Evolutionary conservation across 2,888 invertebrate genomes (phyloP), one percentile per base, ranked within the genome.

Genomic region (Amphiduros pacificus): DNA sequence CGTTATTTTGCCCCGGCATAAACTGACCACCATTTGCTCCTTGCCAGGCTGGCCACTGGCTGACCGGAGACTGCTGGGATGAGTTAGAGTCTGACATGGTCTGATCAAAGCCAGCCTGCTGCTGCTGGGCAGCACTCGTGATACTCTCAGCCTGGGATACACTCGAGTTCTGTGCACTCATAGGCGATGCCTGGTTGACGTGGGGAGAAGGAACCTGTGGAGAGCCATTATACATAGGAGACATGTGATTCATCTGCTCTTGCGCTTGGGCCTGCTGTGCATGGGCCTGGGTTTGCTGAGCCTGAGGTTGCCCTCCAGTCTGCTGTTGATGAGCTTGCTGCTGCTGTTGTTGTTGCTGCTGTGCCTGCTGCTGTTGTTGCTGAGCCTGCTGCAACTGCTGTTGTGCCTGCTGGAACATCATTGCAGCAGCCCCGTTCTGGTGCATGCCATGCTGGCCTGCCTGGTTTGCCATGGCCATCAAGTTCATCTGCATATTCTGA

Each of bases 311-410:
- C 9, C 56, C 49, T 0, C 40, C 40, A 1, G 40, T 24, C 24
- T 22, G 24, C 26, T 41, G 55, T 31, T 44, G 44, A 28, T 22
- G 54, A 24, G 49, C 41, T 31, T 52, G 44, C 29, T 55, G 17
- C 50, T 26, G 60, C 53, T 20, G 50, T 44, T 48, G 61, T 44
- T 24, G 57, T 27, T 29, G 22, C 53, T 52, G 56, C 57, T 57
- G 58, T 2, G 53, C 28, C 31, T 53, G 29, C 54, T 58, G 55
- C 52, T 57, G 55, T 40, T 36, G 26, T n/a, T 60, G 61, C 44
- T 40, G 48, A 17, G 44, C 44, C 6, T 44, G 44, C 4, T 58
- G 49, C 6, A 58, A 48, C 27, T 58, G 58, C n/a, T 44, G 58
- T 22, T 58, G 58, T 4, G 20, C 44, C n/a, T 44, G n/a, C 20